Evolutionary conservation across 2,888 invertebrate species (phyloP), one percentile per base, ranked within the genome.

Genomic region (Dascillus cervinus): DNA sequence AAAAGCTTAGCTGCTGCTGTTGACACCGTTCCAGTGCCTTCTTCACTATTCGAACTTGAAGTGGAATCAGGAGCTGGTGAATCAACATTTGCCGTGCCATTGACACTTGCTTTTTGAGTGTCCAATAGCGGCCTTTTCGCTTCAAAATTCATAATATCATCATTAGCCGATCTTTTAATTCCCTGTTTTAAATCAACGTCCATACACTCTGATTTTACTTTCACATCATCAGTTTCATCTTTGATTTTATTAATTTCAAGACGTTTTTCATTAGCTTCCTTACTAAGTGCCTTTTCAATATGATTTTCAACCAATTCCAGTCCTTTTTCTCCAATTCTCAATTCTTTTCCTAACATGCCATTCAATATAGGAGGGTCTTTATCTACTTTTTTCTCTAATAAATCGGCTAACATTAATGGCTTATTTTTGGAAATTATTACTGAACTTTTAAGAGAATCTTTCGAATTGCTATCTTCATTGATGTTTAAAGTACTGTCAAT

Each of bases 1-100:
- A 88, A 88, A 12, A 88, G 65, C 62, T 88, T 87, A 0, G 87
- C 88, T 0, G 88, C 88, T 3, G 84, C 85, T 32, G 85, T 85
- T 0, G 87, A 87, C 0, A 81, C 82, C 2, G 75, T 75, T 15
- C 73, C 74, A 43, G 75, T 70, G 2, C 64, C 35, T 26, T 36
- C 34, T 1, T 72, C 69, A 2, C 69, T 66, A 36, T 69, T 69
- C 6, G 62, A 60, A 38, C 60, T 67, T 2, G 67, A 64, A 11
- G 67, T 66, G 4, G 69, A 63, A 39, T 64, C 68, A 2, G 67
- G 66, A 19, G 67, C 62, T 3, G 67, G 69, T 0, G 71, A 62
- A 4, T 68, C 66, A 9, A 65, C 67, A 1, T 62, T 64, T n/a
- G 50, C 55, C 4, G 41, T 42, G 6, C 49, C 49, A 17, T 37